Evolutionary conservation across 2,888 invertebrate species (phyloP).

Genomic region (Polydrusus cervinus): DNA sequence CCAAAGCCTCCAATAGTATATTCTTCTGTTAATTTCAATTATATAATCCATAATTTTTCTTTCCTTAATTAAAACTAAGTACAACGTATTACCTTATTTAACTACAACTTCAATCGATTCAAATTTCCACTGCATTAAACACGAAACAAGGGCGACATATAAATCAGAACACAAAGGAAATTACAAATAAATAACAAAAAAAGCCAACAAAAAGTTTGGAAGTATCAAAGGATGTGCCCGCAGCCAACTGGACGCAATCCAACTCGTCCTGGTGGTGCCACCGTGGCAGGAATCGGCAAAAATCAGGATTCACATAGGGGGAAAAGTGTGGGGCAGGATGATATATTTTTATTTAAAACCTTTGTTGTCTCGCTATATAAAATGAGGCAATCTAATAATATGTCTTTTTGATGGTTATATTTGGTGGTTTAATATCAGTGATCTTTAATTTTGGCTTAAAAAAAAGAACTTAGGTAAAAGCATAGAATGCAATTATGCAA

Average conservation of each 20-base stretch:
- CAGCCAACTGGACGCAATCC: constrained; percentile 33
- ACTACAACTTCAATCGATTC: constrained; percentile 6
- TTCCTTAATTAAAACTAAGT: background rate
- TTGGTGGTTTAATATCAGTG: too few relatives aligned
- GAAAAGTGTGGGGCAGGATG: too few relatives aligned
- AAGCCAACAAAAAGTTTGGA: constrained; percentile 4
- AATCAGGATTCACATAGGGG: background rate
- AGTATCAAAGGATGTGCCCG: constrained; percentile 10
- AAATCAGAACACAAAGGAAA: constrained; percentile 17
- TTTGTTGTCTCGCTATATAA: too few relatives aligned
- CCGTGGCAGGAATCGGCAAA: constrained; percentile 1
- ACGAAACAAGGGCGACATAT: constrained; percentile 18
- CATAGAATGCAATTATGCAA: too few relatives aligned
- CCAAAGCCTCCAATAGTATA: too few relatives aligned
- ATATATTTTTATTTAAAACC: too few relatives aligned
- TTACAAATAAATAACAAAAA: constrained; percentile 25
- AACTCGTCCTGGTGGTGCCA: constrained; percentile 27
- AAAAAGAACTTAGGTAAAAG: too few relatives aligned
- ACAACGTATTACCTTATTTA: background rate
- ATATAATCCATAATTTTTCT: background rate
- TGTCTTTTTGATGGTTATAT: too few relatives aligned
- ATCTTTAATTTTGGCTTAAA: too few relatives aligned
- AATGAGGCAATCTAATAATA: too few relatives aligned
- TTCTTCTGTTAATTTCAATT: too few relatives aligned
- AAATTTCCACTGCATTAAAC: constrained; percentile 11